phyloP scores from a whole-genome alignment of 2,888 invertebrate genomes.

The Hyalella azteca region DNA sequence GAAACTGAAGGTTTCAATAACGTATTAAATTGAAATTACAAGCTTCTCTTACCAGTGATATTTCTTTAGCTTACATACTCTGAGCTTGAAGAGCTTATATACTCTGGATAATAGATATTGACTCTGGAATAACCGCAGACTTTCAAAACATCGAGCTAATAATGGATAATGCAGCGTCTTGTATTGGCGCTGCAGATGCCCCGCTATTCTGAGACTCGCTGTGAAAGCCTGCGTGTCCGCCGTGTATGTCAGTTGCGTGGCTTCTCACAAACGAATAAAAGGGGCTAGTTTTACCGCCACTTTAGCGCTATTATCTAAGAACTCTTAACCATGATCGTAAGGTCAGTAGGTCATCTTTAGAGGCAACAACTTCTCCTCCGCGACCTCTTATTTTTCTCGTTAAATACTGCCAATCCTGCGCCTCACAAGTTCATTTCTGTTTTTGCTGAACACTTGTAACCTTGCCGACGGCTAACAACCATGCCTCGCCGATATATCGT shows the following conservation, averaged over 20 bases:
- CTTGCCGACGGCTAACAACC: neutral
- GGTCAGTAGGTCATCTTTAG: conserved; percentile 21
- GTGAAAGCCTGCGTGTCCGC: neutral
- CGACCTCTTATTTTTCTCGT: neutral
- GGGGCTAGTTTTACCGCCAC: neutral
- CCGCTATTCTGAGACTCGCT: no score
- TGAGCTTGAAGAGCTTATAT: no score
- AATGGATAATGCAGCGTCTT: no score
- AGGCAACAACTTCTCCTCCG: conserved; percentile 26
- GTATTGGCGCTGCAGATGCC: no score
- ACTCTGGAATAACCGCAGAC: no score
- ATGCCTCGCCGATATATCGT: no score
- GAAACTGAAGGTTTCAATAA: no score
- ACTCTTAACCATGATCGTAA: neutral
- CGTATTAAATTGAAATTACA: no score
- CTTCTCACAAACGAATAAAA: neutral
- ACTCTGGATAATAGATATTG: no score
- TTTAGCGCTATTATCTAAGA: conserved; percentile 9
- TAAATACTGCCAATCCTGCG: neutral
- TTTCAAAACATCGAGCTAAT: no score
- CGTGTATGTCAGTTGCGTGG: neutral
- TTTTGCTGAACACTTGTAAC: neutral
- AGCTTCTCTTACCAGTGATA: no score
- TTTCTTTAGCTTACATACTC: no score
- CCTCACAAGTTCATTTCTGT: neutral